Base-by-base conservation (phyloP, 2,113 vertebrate genomes). In the Mesembrinibis cayennensis region DNA sequence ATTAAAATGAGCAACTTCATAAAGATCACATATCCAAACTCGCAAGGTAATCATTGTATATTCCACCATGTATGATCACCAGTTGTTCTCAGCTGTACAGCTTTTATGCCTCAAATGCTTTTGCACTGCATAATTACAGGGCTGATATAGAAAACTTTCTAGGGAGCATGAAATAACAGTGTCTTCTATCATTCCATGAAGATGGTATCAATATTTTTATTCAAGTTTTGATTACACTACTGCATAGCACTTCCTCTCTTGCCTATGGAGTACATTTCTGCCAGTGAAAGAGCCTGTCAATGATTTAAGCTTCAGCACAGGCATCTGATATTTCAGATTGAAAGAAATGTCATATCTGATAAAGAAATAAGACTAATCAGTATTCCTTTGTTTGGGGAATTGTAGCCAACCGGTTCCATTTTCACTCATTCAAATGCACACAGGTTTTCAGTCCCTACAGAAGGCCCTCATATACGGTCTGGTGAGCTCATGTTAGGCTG, bases 11-110 rank as follows among this genome's bases (percentile, higher is more conserved):
- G 27, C 20, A 30, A 81, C 42, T 91, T 87, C 50, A 72, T 11
- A 42, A 50, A 74, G 29, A 50, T 66, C 55, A 74, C 1, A 1
- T n/a, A 84, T 7, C 38, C 8, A 22, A 87, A 71, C 10, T 32
- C 1, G 1, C 17, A 50, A 56, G 49, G 22, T 32, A 67, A 77
- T 22, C 9, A 55, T 14, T 26, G 16, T 29, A 56, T 47, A 30
- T 93, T 87, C 44, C 38, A 66, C 30, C 16, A 36, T 2, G 0
- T 16, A 70, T 0, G 0, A 6, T 87, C 40, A 27, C 7, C 30
- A 42, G 18, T 12, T 76, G 17, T 52, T 89, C 55, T 78, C 40
- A 79, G 23, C 30, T 45, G 26, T 16, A 18, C 6, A n/a, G 38
- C 30, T 87, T 92, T 80, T 42, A 59, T 32, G n/a, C 32, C 22